phyloP scores from a whole-genome alignment of 2,797 vertebrate genomes.

The Halcyon badia region DNA sequence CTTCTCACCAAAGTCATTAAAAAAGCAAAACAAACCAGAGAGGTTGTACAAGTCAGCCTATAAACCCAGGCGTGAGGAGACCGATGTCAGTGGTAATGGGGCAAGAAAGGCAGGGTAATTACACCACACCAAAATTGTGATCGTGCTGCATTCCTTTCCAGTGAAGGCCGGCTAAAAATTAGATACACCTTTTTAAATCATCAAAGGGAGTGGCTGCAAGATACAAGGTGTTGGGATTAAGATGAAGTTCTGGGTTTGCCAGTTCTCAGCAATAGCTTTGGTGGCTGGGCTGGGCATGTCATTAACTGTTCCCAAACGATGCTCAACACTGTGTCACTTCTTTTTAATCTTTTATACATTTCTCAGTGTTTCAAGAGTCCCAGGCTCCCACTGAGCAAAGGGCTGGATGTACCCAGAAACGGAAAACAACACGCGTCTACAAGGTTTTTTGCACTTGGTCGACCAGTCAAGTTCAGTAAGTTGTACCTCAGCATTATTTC shows the following conservation, averaged over 20 bases:
- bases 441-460: not conserved
- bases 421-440: not conserved
- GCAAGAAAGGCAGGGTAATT: constrained; percentile 66
- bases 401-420: not conserved
- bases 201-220: constrained; percentile 41
- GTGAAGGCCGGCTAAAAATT: constrained; percentile 29
- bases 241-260: constrained; percentile 55
- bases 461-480: not conserved
- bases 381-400: not conserved
- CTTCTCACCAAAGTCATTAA: constrained; percentile 61
- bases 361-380: not conserved
- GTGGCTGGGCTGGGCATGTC: constrained; percentile 19
- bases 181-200: constrained; percentile 57
- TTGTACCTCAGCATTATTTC: not conserved
- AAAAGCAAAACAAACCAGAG: constrained; percentile 59
- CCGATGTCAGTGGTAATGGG: constrained; percentile 46
- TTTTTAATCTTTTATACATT: not conserved
- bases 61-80: constrained; percentile 56
- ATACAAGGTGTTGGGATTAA: constrained; percentile 45
- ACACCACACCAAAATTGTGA: constrained; percentile 43
- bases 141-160: constrained; percentile 39
- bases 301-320: not conserved
- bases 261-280: constrained; percentile 31
- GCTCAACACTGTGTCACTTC: not conserved
- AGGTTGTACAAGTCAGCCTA: constrained; percentile 55